phyloP scores from a whole-genome alignment of 2,888 invertebrate species.

The Zonitis immaculata region DNA sequence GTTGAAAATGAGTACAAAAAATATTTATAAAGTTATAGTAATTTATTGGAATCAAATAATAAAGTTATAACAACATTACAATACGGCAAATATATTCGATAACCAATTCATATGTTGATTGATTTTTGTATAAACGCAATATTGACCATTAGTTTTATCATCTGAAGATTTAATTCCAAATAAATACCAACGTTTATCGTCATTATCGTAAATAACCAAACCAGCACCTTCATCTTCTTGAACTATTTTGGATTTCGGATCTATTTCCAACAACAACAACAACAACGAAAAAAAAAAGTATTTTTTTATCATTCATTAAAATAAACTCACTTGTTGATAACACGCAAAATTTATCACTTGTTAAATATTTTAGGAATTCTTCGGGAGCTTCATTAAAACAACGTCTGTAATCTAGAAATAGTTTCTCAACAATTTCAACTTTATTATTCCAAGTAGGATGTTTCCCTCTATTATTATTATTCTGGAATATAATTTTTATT shows the following conservation, averaged over 20 bases:
- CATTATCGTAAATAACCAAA: background rate
- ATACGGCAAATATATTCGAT: slow-evolving; percentile 6
- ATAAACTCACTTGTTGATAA: slow-evolving; percentile 1
- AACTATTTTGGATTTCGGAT: background rate
- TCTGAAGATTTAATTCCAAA: slow-evolving; percentile 8
- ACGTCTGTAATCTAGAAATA: background rate
- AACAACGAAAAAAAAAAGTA: no score
- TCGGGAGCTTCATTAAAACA: slow-evolving; percentile 1
- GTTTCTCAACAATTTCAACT: slow-evolving; percentile 1
- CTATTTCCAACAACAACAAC: no score
- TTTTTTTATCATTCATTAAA: no score
- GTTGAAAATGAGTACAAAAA: no score
- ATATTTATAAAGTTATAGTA: no score
- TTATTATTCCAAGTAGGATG: slow-evolving; percentile 6
- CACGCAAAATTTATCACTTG: slow-evolving; percentile 7
- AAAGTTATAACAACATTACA: no score
- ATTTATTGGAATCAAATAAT: no score
- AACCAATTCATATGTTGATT: slow-evolving; percentile 12
- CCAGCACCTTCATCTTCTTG: slow-evolving; percentile 10
- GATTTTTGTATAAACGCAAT: slow-evolving; percentile 3
- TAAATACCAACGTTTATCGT: slow-evolving; percentile 9
- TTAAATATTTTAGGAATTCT: background rate
- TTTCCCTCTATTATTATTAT: background rate
- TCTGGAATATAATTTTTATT: slow-evolving; percentile 5
- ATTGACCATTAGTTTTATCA: background rate